These are phyloP conservation scores for Apamea monoglypha DNA, from an alignment of 2,888 invertebrate genomes.

Conservation along the genomic window DNA sequence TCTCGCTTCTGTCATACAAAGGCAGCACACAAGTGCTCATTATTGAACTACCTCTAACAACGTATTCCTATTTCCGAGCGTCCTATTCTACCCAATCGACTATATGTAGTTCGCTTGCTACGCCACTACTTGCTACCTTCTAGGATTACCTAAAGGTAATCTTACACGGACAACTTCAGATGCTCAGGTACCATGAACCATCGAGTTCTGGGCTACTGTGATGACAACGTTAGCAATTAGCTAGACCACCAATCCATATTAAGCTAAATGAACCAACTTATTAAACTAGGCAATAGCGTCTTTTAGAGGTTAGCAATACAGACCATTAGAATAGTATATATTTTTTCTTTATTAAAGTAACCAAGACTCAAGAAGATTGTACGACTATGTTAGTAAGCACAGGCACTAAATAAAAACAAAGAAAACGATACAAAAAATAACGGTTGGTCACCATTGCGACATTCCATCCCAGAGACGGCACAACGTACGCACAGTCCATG, in stretches of 20 bases:
- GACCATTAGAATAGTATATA: too few species aligned
- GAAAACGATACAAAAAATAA: too few species aligned
- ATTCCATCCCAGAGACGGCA: too few species aligned
- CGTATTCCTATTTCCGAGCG: not conserved
- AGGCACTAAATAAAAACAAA: too few species aligned
- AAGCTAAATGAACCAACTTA: not conserved
- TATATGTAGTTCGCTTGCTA: conserved; percentile 6
- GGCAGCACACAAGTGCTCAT: not conserved
- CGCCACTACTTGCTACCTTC: conserved; percentile 14
- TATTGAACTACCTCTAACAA: not conserved
- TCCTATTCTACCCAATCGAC: conserved; percentile 16
- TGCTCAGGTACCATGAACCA: not conserved
- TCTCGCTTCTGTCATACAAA: not conserved
- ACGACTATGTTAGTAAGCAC: too few species aligned
- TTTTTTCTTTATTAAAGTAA: too few species aligned
- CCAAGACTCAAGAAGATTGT: too few species aligned
- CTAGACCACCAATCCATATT: not conserved
- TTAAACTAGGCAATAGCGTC: not conserved
- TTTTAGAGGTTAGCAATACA: not conserved
- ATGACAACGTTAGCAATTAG: not conserved
- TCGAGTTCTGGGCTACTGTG: not conserved
- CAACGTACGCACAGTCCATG: too few species aligned
- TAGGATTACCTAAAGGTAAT: conserved; percentile 36
- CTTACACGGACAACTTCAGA: not conserved
- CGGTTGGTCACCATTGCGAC: too few species aligned